Evolutionary conservation across 64 coral and sea anemone species (phyloP), one percentile per base, ranked within the genome.

Genomic region (Montipora cactus): DNA sequence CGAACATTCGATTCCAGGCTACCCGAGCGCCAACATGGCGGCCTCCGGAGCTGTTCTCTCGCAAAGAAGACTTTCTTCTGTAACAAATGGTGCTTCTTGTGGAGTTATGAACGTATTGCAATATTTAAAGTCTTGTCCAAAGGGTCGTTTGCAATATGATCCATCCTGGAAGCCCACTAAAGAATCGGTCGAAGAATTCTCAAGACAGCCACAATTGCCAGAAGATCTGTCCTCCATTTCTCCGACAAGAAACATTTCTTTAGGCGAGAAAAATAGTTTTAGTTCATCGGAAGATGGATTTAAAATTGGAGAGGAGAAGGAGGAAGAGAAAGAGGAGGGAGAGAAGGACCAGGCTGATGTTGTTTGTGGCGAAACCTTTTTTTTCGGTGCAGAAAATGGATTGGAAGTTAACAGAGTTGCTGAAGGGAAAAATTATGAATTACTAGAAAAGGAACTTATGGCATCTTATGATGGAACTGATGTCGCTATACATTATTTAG

Each of bases 141-240:
- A 98, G 81, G 92, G 94, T 13, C 23, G 80, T 44, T 70, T 98
- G 52, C 47, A 7, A 45, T 98, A 98, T 69, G 94, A 95, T 82
- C 15, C 3, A 44, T 5, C 90, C 5, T 91, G 91, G 95, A 96
- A 86, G 74, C 61, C 86, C 6, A 96, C 91, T 5, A 16, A 7
- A 1, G 71, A 78, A 70, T 8, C 77, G 21, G 18, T 96, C 16
- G 68, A 92, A 12, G 90, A 89, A 19, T 92, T 85, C 20, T 88
- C 94, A n/a, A 76, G 84, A n/a, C 89, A 90, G 7, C 94, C 94
- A 8, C 1, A 1, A 4, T 66, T 95, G 53, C 74, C 57, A 51
- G 49, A 23, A 11, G 11, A 74, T 49, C 44, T 81, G 44, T 46
- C 46, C 8, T 45, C 51, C 1, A 8, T 91, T 83, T 88, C 87